Base-by-base conservation (phyloP, 92 coral and sea anemone species). In the Actinernus sp. region DNA sequence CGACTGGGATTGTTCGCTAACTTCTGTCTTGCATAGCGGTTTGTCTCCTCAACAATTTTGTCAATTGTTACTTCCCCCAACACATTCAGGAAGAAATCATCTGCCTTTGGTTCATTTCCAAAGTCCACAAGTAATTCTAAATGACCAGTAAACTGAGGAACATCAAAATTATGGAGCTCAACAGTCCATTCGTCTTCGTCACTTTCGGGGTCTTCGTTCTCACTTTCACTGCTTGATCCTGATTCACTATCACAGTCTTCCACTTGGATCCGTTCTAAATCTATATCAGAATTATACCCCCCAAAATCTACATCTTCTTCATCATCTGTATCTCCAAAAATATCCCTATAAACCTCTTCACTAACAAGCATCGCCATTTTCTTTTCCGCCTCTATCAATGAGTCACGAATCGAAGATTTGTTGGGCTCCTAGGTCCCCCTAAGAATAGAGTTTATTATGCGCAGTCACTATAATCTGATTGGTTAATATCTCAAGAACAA, bases 21-120 rank as follows among this genome's bases (percentile, higher is more conserved):
- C 54, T 10, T 29, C 25, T 58, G 65, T 37, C 55, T 58, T 26
- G 65, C 65, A 31, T 25, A 58, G 3, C 65, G 57, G 49, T 58
- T 58, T 2, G 46, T 58, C 22, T 58, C 65, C 8, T 26, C 65
- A 8, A 58, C 49, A 13, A 58, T 58, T 9, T 2, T 58, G 57
- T 16, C 16, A 17, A 58, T 2, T 10, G 23, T 58, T 29, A 26
- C 49, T 2, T 58, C 9, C 13, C 65, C 65, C 14, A 58, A 58
- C 6, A 45, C 21, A 3, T 3, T 3, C 3, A 50, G n/a, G 26
- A 50, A 50, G 26, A 50, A 9, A 25, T 50, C 58, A n/a, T n/a
- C n/a, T n/a, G n/a, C n/a, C n/a, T n/a, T n/a, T n/a, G n/a, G n/a
- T n/a, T n/a, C n/a, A n/a, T n/a, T n/a, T n/a, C n/a, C n/a, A n/a